phyloP scores from a whole-genome alignment of 2,113 vertebrate species.

The Mormyrus lacerda region DNA sequence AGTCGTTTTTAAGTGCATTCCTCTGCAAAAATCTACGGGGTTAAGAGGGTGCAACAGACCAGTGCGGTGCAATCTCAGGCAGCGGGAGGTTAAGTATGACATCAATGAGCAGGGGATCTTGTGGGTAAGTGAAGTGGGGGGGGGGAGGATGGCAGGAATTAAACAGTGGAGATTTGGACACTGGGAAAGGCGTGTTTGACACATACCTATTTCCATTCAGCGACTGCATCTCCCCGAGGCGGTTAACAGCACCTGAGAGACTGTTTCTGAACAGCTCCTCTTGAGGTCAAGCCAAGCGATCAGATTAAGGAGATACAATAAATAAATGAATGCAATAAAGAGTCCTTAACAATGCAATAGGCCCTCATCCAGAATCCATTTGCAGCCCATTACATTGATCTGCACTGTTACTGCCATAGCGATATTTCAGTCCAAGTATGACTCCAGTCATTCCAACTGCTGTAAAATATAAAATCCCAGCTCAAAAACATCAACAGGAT shows the following conservation, averaged over 20 bases:
- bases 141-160: neutral
- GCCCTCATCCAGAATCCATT: neutral
- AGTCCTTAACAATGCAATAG: neutral
- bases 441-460: neutral
- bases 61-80: neutral
- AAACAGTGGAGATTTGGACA: neutral
- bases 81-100: constrained; percentile 17
- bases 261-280: neutral
- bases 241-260: too few relatives aligned
- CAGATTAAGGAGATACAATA: neutral
- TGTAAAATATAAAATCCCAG: neutral
- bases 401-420: neutral
- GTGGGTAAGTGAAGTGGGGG: constrained; percentile 11
- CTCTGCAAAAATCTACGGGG: constrained; percentile 19
- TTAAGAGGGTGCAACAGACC: constrained; percentile 16
- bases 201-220: neutral
- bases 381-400: constrained; percentile 2
- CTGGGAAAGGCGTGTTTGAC: neutral
- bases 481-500: neutral
- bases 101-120: constrained; percentile 18
- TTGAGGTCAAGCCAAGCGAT: neutral
- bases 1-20: constrained; percentile 29
- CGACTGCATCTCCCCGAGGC: neutral
- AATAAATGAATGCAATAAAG: constrained; percentile 5
- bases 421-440: neutral